phyloP scores from a whole-genome alignment of 2,888 invertebrate species.

The Anagyrus pseudococci region DNA sequence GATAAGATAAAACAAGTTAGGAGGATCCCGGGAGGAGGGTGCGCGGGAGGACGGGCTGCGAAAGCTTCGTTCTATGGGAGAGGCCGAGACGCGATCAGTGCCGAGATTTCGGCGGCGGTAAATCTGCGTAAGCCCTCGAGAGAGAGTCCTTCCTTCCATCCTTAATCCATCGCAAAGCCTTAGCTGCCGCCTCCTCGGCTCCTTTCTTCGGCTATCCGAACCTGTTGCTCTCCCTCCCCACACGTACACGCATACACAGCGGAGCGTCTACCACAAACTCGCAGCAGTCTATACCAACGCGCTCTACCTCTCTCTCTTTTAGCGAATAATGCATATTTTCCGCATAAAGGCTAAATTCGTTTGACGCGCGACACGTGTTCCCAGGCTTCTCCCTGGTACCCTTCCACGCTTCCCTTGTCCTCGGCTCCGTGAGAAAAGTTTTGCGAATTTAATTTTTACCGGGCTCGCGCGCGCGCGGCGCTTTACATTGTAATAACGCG shows the following conservation, averaged over 20 bases:
- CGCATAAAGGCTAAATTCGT: slow-evolving; percentile 26
- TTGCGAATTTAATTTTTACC: slow-evolving; percentile 28
- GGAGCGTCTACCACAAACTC: not conserved
- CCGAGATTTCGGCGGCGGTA: slow-evolving; percentile 40
- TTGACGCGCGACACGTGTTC: slow-evolving; percentile 19
- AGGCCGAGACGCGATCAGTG: slow-evolving; percentile 28
- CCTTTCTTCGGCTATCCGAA: slow-evolving; percentile 7
- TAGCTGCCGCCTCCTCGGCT: slow-evolving; percentile 39
- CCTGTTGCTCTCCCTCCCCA: slow-evolving; percentile 28
- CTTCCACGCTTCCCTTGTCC: too few species aligned
- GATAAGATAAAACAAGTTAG: not conserved
- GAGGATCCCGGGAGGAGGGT: too few species aligned
- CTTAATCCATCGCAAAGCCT: slow-evolving; percentile 56
- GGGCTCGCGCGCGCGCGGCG: slow-evolving; percentile 4
- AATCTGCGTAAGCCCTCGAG: slow-evolving; percentile 45
- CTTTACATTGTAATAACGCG: slow-evolving; percentile 26
- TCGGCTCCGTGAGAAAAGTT: too few species aligned
- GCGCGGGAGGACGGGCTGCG: too few species aligned
- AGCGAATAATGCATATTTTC: slow-evolving; percentile 25
- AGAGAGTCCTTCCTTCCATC: slow-evolving; percentile 45
- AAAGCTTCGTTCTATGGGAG: not conserved
- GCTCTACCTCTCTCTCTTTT: too few species aligned
- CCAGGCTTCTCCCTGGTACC: too few species aligned
- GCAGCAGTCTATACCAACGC: too few species aligned
- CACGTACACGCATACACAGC: not conserved